These are phyloP conservation scores for Schizopygopsis pylzovi DNA, from an alignment of 2,797 vertebrate species.

Conservation along the genomic window DNA sequence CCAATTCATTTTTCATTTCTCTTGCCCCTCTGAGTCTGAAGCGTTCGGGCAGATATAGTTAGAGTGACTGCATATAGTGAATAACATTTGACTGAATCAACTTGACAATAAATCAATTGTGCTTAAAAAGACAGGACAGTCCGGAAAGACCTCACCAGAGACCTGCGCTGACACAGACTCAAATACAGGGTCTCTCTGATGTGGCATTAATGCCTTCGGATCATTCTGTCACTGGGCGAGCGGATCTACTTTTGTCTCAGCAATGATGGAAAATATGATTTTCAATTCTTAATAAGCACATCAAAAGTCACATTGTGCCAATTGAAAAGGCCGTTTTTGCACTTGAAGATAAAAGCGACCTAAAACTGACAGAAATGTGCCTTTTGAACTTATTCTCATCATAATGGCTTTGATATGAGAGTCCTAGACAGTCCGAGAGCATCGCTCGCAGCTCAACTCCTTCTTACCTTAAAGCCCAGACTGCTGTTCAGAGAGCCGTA, in stretches of 20 bases:
- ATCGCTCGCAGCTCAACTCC: background rate
- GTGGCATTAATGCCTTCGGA: constrained; percentile 29
- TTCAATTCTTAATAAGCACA: constrained; percentile 17
- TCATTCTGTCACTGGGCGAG: background rate
- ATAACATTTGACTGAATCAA: constrained; percentile 46
- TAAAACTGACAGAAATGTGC: constrained; percentile 31
- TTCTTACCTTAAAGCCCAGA: constrained; percentile 91
- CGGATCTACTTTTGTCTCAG: constrained; percentile 26
- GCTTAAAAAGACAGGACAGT: constrained; percentile 41
- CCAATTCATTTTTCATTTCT: constrained; percentile 24
- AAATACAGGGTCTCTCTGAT: background rate
- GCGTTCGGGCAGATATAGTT: constrained; percentile 9
- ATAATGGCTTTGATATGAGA: constrained; percentile 31
- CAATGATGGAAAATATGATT: constrained; percentile 28
- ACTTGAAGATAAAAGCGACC: constrained; percentile 11
- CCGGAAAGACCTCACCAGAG: constrained; percentile 1
- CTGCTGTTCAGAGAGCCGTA: constrained; percentile 94
- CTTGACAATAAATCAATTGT: constrained; percentile 60
- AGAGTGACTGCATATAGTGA: too few relatives aligned
- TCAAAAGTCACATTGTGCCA: constrained; percentile 10
- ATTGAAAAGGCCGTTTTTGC: constrained; percentile 13
- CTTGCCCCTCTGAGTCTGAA: background rate
- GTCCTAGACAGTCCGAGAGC: constrained; percentile 10
- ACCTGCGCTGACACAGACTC: constrained; percentile 9
- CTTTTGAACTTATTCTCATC: constrained; percentile 22